Evolutionary conservation across 2,797 vertebrate genomes (phyloP), one percentile per base, ranked within the genome.

Genomic region (Echiichthys vipera): DNA sequence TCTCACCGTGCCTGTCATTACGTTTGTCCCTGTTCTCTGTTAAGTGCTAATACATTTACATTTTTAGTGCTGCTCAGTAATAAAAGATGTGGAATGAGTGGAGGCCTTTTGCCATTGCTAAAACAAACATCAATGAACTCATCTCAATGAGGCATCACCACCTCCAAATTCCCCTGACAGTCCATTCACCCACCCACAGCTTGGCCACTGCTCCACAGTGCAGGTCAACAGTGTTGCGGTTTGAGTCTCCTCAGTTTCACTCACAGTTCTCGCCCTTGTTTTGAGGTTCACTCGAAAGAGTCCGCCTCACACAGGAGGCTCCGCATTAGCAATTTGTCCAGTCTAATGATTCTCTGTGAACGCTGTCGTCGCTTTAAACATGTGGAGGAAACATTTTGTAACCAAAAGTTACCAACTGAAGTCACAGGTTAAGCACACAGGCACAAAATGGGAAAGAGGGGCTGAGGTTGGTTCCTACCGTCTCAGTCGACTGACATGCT

Each of bases 221-320:
- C 92, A 90, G 92, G 93, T 94, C 93, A 92, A 95, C 94, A 95
- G 94, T 95, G 93, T 91, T 90, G 87, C 87, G 92, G 94, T 94
- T 90, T 78, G 83, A 90, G 82, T 92, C 80, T 91, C 77, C 80
- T 90, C 84, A 69, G 81, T 87, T 78, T 79, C 75, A 66, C 74
- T 91, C 76, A 83, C 77, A 89, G 80, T 88, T 81, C 81, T 78
- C 11, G 51, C 74, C 70, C 77, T 83, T 77, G 68, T 84, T 77
- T 87, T 2, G 8, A 71, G 66, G 79, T 75, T 73, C 74, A 79
- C 47, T 73, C 67, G 58, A 37, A 78, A 85, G 65, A 80, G 81
- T 84, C 68, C 62, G 78, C 78, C 81, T 82, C 80, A 53, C 36
- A 59, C 62, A 55, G 71, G 65, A 83, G 65, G 75, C 42, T 85